Evolutionary conservation across 2,113 vertebrate species (phyloP).

Genomic region (Hypomesus transpacificus): DNA sequence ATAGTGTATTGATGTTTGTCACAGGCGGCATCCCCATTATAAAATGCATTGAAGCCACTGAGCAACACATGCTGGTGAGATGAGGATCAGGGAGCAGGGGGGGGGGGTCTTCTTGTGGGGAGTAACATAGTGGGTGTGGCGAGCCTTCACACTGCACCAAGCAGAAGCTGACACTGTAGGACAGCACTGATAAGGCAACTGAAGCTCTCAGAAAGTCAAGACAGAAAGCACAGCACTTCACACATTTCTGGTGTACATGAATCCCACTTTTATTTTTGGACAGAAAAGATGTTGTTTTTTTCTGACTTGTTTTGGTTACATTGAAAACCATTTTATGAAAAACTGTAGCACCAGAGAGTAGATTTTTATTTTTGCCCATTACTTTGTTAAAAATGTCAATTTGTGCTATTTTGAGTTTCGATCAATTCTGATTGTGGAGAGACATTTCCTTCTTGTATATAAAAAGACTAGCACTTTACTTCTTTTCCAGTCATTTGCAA

Average conservation of each 20-base stretch:
- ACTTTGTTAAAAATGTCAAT: slow-evolving; percentile 67
- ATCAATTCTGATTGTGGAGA: slow-evolving; percentile 56
- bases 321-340: slow-evolving; percentile 70
- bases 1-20: slow-evolving; percentile 37
- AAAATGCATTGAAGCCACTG: slow-evolving; percentile 51
- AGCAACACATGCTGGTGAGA: slow-evolving; percentile 28
- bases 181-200: slow-evolving; percentile 16
- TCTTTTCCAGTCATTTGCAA: slow-evolving; percentile 65
- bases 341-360: slow-evolving; percentile 75
- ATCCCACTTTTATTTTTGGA: slow-evolving; percentile 72
- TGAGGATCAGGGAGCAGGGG: slow-evolving; percentile 48
- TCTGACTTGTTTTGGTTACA: slow-evolving; percentile 63
- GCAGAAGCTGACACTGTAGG: slow-evolving; percentile 35
- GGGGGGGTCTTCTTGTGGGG: slow-evolving; percentile 36
- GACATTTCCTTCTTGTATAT: slow-evolving; percentile 54
- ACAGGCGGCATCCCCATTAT: slow-evolving; percentile 40
- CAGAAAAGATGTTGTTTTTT: slow-evolving; percentile 58
- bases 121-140: slow-evolving; percentile 54
- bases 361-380: slow-evolving; percentile 59
- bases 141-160: slow-evolving; percentile 61
- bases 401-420: slow-evolving; percentile 69
- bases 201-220: slow-evolving; percentile 18
- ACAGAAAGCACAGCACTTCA: slow-evolving; percentile 67
- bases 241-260: slow-evolving; percentile 68
- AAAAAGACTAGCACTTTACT: slow-evolving; percentile 64